Base-by-base conservation (phyloP, 2,888 invertebrate genomes). In the Cremastobaeus sp. region DNA sequence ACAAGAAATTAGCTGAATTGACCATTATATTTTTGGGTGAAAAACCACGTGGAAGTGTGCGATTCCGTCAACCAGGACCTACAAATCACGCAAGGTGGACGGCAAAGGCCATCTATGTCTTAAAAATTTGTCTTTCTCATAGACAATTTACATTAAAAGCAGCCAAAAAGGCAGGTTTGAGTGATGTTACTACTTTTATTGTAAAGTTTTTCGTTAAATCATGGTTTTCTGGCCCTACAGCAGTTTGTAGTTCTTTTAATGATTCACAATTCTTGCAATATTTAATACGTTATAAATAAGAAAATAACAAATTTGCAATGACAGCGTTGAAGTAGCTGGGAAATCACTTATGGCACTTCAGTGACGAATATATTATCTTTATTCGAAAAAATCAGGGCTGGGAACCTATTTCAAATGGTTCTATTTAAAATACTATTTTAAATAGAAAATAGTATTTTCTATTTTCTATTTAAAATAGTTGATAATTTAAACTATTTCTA, bases 201-300 rank as follows among this genome's bases (percentile, higher is more conserved):
- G 14, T 45, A 14, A 25, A 28, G 9, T 28, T 45, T 45, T 45
- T 28, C n/a, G n/a, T 45, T 28, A 45, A 28, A 14, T 45, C 45
- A 8, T 45, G 45, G 45, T 45, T 45, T 45, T 12, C 28, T 5
- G 45, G 28, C 12, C 14, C 25, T 45, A 28, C 28, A 28, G 28
- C 28, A 2, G 45, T 45, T 9, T 28, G 25, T 12, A 45, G 45
- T 45, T 28, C 17, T 14, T 28, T 8, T 14, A 45, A 25, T 45
- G 45, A 45, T 45, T 45, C 28, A 14, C 45, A 25, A 20, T 14
- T 45, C 14, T 14, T 45, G 11, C 25, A 45, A 28, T 3, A 3
- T 12, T 28, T 45, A 14, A 45, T 45, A 25, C 9, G 6, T 5
- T 45, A 4, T 28, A 45, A 45, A 45, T 3, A 45, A 45, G 45